Conservation (phyloP, 2,888 invertebrate genomes). For the Drosophila macrothrix region DNA sequence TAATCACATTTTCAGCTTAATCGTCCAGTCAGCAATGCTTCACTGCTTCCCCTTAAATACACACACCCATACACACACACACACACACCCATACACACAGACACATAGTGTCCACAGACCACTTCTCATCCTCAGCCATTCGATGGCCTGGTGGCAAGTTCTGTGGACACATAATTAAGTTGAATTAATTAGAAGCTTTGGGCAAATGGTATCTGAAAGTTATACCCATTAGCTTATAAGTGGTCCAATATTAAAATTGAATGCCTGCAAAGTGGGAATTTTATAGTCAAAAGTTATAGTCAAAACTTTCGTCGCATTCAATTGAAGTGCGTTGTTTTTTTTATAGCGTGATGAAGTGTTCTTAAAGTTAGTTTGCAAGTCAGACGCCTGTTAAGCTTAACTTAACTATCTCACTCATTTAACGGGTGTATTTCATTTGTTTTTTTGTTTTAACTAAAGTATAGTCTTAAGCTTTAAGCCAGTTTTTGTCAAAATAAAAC, state of each 20-base stretch:
- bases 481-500: neutral
- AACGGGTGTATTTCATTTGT: neutral
- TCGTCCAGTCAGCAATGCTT: constrained; percentile 76
- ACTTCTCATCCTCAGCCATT: neutral
- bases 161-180: constrained; percentile 60
- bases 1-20: constrained; percentile 76
- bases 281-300: no score
- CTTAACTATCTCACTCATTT: neutral
- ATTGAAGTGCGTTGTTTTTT: neutral
- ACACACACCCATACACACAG: neutral
- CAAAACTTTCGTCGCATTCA: neutral
- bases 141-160: constrained; percentile 24
- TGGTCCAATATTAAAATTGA: constrained; percentile 29
- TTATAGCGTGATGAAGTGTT: neutral
- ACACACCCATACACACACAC: neutral
- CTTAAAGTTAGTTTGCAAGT: neutral
- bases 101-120: no score
- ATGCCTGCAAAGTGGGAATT: constrained; percentile 11
- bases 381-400: neutral
- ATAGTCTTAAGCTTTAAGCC: neutral
- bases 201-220: constrained; percentile 38
- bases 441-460: neutral
- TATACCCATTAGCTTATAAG: constrained; percentile 34
- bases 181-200: constrained; percentile 59
- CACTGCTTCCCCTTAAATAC: constrained; percentile 34